These are phyloP conservation scores for Apus apus DNA, from an alignment of 2,113 vertebrate species.

Conservation along the genomic window DNA sequence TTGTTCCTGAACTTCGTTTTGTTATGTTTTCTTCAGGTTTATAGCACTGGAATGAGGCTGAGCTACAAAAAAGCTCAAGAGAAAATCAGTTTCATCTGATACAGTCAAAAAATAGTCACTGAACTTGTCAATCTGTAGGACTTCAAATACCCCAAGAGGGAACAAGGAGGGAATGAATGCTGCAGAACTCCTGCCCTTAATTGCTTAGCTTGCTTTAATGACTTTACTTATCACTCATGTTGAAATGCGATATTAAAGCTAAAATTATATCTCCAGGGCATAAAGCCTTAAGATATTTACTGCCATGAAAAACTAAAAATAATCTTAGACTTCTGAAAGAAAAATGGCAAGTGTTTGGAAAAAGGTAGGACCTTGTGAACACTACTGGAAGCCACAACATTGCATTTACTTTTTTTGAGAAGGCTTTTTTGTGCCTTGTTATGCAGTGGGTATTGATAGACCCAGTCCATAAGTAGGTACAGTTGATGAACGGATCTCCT, in stretches of 20 bases:
- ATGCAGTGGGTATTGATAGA: not conserved
- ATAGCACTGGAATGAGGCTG: not conserved
- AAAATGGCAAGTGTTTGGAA: not conserved
- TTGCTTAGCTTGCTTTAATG: not conserved
- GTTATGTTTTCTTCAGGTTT: slow-evolving; percentile 4
- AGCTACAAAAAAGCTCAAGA: not conserved
- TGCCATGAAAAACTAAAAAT: not conserved
- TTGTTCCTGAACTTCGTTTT: not conserved
- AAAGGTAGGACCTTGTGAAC: not conserved
- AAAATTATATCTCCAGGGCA: not conserved
- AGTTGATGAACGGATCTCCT: not conserved
- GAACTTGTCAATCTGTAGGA: not conserved
- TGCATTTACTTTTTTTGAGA: not conserved
- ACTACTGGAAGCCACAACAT: not conserved
- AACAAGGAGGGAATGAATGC: not conserved
- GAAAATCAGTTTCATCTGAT: not conserved
- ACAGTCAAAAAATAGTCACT: not conserved
- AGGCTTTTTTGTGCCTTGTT: not conserved
- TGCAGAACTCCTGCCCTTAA: not conserved
- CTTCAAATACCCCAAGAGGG: not conserved
- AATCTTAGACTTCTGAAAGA: not conserved
- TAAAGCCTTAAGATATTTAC: not conserved
- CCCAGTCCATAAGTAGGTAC: not conserved
- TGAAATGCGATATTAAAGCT: not conserved
- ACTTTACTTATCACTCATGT: not conserved